Base-by-base conservation (phyloP, 2,797 vertebrate species). In the Pelochelys cantorii region DNA sequence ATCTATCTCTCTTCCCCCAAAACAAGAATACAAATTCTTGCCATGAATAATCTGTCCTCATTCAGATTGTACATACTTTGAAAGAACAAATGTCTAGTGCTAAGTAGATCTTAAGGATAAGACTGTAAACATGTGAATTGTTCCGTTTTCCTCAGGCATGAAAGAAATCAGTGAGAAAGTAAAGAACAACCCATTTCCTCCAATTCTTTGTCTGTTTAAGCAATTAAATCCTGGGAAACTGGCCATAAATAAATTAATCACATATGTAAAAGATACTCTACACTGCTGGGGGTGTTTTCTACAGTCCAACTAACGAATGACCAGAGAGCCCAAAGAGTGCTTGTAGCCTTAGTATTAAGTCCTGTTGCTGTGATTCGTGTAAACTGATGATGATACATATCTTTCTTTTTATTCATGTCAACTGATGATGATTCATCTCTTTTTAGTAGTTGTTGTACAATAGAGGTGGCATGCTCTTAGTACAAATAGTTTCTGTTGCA, bases 271-370 rank as follows among this genome's bases (percentile, higher is more conserved):
- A n/a, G 6, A 83, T 55, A 86, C 84, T 37, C 4, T 60, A 57
- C 17, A 48, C 15, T 65, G 37, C 87, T 88, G 42, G 42, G 7
- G 42, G 42, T 1, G 2, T 5, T 79, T 84, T 75, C 20, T 84
- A 25, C 1, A 37, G 1, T 55, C 85, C 79, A 42, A 25, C 1
- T 75, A 0, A 82, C 54, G 74, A 52, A 54, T n/a, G 65, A 0
- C 1, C 4, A 65, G 15, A 79, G 8, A 80, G 65, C 20, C 89
- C 7, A 81, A 48, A 57, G 2, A 42, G 84, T 75, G 75, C 4
- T 83, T 48, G 55, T 60, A 5, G 23, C 62, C 2, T 42, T 74
- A 83, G 22, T 62, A 23, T 7, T 83, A 11, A 5, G 53, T 11
- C 13, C 31, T 75, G 91, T 8, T 87, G 80, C 25, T 84, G 31